These are phyloP conservation scores for Amblyopsis rosae DNA, from an alignment of 2,113 vertebrate species.

Conservation along the genomic window DNA sequence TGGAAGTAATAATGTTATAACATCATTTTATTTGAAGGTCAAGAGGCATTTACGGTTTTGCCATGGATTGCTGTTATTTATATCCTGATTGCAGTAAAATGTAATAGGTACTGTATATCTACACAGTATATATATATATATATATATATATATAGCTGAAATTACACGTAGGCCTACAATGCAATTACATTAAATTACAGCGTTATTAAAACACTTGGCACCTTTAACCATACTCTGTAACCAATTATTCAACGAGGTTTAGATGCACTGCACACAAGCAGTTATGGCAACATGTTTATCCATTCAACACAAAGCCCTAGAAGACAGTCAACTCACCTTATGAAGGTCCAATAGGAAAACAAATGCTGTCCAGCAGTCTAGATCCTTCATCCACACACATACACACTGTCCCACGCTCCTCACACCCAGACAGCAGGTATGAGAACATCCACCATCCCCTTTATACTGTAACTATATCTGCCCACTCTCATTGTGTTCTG, in stretches of 20 bases:
- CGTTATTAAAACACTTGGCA: neutral
- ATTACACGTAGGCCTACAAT: neutral
- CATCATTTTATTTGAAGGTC: too few species aligned
- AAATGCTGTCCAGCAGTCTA: neutral
- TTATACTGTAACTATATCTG: slow-evolving; percentile 65
- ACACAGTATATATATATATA: neutral
- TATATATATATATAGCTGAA: neutral
- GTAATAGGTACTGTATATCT: neutral
- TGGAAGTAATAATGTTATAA: too few species aligned
- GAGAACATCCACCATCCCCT: slow-evolving; percentile 39
- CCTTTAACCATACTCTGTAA: too few species aligned
- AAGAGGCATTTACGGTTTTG: too few species aligned
- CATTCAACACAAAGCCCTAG: neutral
- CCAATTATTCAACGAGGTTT: too few species aligned
- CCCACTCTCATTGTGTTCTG: slow-evolving; percentile 46
- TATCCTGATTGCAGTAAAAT: neutral
- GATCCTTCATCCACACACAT: slow-evolving; percentile 21
- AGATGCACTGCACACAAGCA: too few species aligned
- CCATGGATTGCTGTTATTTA: too few species aligned
- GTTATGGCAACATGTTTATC: neutral
- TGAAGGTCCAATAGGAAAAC: slow-evolving; percentile 21
- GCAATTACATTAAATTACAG: neutral
- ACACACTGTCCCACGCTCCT: slow-evolving; percentile 28
- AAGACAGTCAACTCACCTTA: slow-evolving; percentile 44
- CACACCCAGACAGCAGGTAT: slow-evolving; percentile 22